Conservation (phyloP, 2,113 vertebrate species). For the Mobula birostris region DNA sequence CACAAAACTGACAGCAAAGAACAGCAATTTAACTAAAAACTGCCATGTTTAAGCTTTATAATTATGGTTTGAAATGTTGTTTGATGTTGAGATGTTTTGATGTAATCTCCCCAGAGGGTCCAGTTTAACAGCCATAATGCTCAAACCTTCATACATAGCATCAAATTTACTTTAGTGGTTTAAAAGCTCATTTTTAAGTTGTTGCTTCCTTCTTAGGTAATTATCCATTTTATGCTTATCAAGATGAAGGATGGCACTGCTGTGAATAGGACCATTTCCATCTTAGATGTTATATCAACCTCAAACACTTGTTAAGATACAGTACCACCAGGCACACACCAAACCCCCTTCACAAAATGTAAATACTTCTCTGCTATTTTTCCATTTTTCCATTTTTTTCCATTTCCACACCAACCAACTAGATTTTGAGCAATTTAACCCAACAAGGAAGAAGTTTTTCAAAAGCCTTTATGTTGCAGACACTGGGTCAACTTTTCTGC, state of each 20-base stretch:
- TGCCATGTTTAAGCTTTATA: slow-evolving; percentile 18
- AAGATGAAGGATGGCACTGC: background rate
- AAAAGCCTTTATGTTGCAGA: background rate
- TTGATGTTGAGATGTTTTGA: slow-evolving; percentile 31
- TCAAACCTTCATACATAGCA: background rate
- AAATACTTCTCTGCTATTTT: background rate
- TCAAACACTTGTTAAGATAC: background rate
- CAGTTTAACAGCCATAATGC: slow-evolving; percentile 7
- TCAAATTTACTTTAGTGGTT: slow-evolving; percentile 11
- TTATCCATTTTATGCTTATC: slow-evolving; percentile 3
- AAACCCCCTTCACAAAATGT: background rate
- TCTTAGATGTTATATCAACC: background rate
- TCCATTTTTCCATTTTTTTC: background rate
- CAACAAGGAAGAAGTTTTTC: too few species aligned
- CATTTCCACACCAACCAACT: background rate
- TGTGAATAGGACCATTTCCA: background rate
- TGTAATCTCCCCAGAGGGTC: slow-evolving; percentile 17
- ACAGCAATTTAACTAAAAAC: slow-evolving; percentile 28
- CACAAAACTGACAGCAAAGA: slow-evolving; percentile 6
- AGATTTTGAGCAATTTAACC: background rate
- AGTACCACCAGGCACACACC: background rate
- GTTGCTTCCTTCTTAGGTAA: background rate
- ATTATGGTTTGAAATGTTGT: slow-evolving; percentile 28
- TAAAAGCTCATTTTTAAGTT: background rate
- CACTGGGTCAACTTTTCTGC: too few species aligned